A percentile compares a stretch with the other conserved stretches of the same genome.
phyloP scores from a whole-genome alignment of 2,113 vertebrate species.

The Cinclus mexicanus region DNA sequence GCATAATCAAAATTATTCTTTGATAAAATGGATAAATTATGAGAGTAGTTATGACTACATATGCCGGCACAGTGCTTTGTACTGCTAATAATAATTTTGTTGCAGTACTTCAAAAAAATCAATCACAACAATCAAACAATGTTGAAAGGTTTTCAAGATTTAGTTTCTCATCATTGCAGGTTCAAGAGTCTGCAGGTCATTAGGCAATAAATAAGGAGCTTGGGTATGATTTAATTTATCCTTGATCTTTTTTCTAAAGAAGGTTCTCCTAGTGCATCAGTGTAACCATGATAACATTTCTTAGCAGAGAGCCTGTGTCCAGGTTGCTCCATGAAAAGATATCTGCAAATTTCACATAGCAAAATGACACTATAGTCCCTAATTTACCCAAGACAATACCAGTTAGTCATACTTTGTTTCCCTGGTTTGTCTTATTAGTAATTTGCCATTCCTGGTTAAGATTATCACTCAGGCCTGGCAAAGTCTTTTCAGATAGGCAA shows the following conservation, averaged over 20 bases:
- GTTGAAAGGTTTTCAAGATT: not conserved
- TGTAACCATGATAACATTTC: not conserved
- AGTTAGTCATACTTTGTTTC: not conserved
- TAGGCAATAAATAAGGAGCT: not conserved
- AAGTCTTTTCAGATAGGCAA: not conserved
- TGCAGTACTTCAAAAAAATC: too few species aligned
- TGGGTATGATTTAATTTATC: not conserved
- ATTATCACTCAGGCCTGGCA: not conserved
- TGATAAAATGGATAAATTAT: too few species aligned
- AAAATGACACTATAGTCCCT: not conserved
- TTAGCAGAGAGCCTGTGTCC: not conserved
- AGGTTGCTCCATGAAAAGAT: not conserved
- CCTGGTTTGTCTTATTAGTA: not conserved
- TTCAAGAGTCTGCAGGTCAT: not conserved
- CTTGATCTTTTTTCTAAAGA: not conserved
- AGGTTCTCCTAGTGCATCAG: not conserved
- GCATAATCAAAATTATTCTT: not conserved
- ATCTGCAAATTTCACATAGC: not conserved
- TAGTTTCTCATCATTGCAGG: not conserved
- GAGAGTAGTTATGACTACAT: too few species aligned
- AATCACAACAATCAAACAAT: not conserved
- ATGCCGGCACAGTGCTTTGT: too few species aligned
- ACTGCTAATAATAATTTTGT: too few species aligned
- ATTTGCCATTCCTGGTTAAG: not conserved
- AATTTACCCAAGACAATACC: not conserved